A percentile compares a stretch with the other conserved stretches of the same genome.
These are phyloP conservation scores for Athene noctua DNA, from an alignment of 2,113 vertebrate genomes.

Conservation along the genomic window DNA sequence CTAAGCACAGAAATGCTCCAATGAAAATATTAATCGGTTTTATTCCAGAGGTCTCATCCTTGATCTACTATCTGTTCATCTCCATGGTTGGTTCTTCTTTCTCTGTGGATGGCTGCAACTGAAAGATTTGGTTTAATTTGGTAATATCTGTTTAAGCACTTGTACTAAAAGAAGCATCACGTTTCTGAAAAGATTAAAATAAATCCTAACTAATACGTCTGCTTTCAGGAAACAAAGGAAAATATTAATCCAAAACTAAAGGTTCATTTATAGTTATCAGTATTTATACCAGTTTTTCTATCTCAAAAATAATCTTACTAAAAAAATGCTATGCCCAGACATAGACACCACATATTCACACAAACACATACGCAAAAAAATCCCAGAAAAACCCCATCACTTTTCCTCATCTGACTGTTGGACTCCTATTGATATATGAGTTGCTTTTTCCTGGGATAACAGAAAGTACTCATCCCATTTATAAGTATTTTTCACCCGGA, in stretches of 20 bases:
- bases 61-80: not conserved
- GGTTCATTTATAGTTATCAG: not conserved
- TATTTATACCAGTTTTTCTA: not conserved
- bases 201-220: not conserved
- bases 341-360: not conserved
- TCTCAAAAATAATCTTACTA: not conserved
- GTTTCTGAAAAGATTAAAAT: not conserved
- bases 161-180: not conserved
- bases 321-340: not conserved
- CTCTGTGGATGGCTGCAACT: not conserved
- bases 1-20: not conserved
- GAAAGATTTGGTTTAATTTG: not conserved
- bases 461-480: not conserved
- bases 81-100: not conserved
- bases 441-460: not conserved
- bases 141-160: not conserved
- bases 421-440: not conserved
- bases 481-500: not conserved
- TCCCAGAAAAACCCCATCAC: fast-evolving
- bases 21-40: not conserved
- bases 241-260: not conserved
- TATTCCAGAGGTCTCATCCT: not conserved
- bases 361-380: not conserved
- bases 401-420: not conserved
- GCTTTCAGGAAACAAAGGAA: not conserved